Evolutionary conservation across 2,888 invertebrate genomes (phyloP), one percentile per base, ranked within the genome.

Genomic region (Scaeva pyrastri): DNA sequence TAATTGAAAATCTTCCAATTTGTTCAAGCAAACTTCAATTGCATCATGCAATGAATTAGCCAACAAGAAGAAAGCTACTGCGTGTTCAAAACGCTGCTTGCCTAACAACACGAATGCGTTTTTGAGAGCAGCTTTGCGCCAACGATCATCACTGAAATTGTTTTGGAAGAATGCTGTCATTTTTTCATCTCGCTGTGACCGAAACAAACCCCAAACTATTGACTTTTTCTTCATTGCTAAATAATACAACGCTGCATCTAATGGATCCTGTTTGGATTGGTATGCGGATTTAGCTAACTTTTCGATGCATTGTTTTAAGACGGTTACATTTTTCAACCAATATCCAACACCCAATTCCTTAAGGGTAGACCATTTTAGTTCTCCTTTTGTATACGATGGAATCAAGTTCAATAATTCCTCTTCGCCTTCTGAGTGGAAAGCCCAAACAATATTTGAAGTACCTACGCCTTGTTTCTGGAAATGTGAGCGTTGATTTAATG

Each of bases 191-290:
- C 96, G 93, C 88, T 95, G 96, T 52, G 97, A 98, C 78, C 96
- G 95, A 93, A 98, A 99, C 60, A 99, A 93, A 0, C 99, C 99
- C 97, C 98, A 99, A 0, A 99, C 95, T 4, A 99, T 93, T 90
- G 96, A 98, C 90, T 99, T 98, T 94, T 99, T 99, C 93, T 97
- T 98, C 98, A 99, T 97, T 1, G 99, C 99, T 88, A 99, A 94
- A 92, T 99, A 99, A 91, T 97, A 99, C 2, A 99, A 94, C 0
- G 99, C 98, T 0, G 99, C 98, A 91, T 99, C 99, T 93, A 99
- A 94, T 0, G 99, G 99, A 91, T 99, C 98, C 91, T 98, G 97
- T 73, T 97, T 96, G 4, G 94, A 93, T 93, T 98, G 97, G 93
- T 98, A 99, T 0, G 99, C 96, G 1, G 97, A 96, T 91, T 99